Base-by-base conservation (phyloP, 2,113 vertebrate genomes). In the Anoplopoma fimbria region DNA sequence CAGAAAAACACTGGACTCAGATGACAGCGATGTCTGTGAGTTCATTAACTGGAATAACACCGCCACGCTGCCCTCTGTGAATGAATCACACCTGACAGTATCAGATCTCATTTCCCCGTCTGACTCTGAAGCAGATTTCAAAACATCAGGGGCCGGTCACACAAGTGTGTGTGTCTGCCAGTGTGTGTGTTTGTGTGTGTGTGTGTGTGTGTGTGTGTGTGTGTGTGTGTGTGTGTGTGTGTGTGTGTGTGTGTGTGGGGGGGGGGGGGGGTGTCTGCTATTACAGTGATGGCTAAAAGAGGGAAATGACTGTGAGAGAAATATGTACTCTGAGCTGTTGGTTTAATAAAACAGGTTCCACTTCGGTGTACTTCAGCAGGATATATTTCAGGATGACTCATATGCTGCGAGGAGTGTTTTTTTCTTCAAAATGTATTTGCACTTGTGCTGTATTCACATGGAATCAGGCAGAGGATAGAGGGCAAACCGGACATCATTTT, bases 91-190 rank as follows among this genome's bases (percentile, higher is more conserved):
- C 38, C 85, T 64, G 72, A 68, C 72, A 40, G 19, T n/a, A 84
- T 89, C 79, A 33, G 42, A 88, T 87, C 77, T 91, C 78, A 84
- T 91, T 90, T 88, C 67, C 7, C 62, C 34, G 19, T 69, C 81
- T 79, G 81, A 88, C 69, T 74, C 77, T 75, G 62, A 68, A 23
- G 49, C 13, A 1, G 0, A 62, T 88, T 73, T 75, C 31, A 57
- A 68, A 82, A 79, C 85, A 82, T 58, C 25, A 81, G 36, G 29
- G n/a, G 51, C 8, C 4, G 13, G 14, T n/a, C 25, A 9, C 42
- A 73, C 15, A 0, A 25, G 17, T 63, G 55, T 70, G 31, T 47
- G 49, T 58, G 19, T 62, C 2, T 36, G 25, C 57, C 15, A 51
- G n/a, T 63, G 19, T 29, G 25, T 36, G 31, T 77, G 68, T 45